Base-by-base conservation (phyloP, 2,797 vertebrate species). In the Bovichtus diacanthus region DNA sequence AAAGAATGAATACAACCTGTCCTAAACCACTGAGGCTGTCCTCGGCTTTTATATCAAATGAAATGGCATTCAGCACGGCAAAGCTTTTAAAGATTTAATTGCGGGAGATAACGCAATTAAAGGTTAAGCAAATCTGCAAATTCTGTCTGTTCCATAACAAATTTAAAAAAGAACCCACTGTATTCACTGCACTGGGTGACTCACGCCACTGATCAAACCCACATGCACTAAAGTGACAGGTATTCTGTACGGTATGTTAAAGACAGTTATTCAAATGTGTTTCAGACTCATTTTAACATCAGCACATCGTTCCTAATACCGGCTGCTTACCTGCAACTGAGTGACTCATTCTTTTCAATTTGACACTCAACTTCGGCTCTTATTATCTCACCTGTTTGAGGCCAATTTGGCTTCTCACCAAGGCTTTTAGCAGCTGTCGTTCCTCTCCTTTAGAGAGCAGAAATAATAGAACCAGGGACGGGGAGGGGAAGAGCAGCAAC, bases 41-140 rank as follows among this genome's bases (percentile, higher is more conserved):
- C 38, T 78, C 60, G 36, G 44, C 25, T 53, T 76, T 74, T 34
- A 54, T 9, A 53, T 75, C 11, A 76, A 77, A 79, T 65, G 54
- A 78, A 56, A 82, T 63, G 8, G 27, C 19, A 44, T 41, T 70
- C 9, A 63, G 41, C 81, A 46, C 19, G 9, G 41, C 25, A 29
- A 5, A 13, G 58, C 50, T 70, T 66, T 73, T 27, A 43, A 41
- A 56, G 49, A 54, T 63, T 50, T 70, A 67, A 82, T 73, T 70
- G 59, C 55, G 11, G 4, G 4, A 44, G 69, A 72, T 74, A 60
- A 73, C 27, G n/a, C 29, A 23, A 27, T 59, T n/a, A 61, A 75
- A 73, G 55, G 27, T 72, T 75, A 8, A 36, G 46, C n/a, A 62
- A 70, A 63, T 74, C 31, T 64, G 46, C 63, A 39, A 19, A 27